Conservation (phyloP, 2,888 invertebrate species). For the Scaptodrosophila latifasciaeformis region DNA sequence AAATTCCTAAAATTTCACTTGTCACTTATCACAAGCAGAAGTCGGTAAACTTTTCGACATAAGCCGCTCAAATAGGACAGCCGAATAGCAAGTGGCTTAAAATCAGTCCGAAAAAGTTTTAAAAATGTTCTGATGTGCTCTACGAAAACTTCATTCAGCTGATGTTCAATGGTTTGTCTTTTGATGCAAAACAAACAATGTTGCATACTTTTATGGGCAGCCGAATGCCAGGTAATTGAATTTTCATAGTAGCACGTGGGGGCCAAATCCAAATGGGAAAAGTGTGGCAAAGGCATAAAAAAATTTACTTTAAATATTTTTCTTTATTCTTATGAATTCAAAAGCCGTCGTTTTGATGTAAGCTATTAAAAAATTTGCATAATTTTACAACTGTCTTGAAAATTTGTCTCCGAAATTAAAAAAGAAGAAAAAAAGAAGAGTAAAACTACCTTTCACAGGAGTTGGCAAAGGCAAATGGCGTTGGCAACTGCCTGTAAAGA, state of each 20-base stretch:
- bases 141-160: too few species aligned
- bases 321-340: conserved; percentile 47
- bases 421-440: conserved; percentile 1
- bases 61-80: too few species aligned
- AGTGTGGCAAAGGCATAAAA: too few species aligned
- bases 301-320: conserved; percentile 31
- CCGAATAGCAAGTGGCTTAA: too few species aligned
- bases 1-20: too few species aligned
- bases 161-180: too few species aligned
- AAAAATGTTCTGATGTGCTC: too few species aligned
- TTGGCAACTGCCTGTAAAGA: conserved; percentile 31
- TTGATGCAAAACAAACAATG: conserved; percentile 15
- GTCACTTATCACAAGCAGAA: too few species aligned
- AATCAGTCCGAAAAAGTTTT: too few species aligned
- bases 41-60: too few species aligned
- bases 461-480: conserved; percentile 25
- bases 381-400: conserved; percentile 45
- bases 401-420: conserved; percentile 36
- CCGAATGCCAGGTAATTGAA: conserved; percentile 48
- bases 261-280: too few species aligned
- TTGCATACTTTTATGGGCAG: conserved; percentile 27
- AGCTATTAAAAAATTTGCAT: conserved; percentile 34
- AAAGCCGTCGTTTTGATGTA: conserved; percentile 18
- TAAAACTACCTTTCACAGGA: too few species aligned
- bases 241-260: conserved; percentile 36